phyloP scores from a whole-genome alignment of 2,888 invertebrate genomes.

The Spatulosminthurus flaviceps region DNA sequence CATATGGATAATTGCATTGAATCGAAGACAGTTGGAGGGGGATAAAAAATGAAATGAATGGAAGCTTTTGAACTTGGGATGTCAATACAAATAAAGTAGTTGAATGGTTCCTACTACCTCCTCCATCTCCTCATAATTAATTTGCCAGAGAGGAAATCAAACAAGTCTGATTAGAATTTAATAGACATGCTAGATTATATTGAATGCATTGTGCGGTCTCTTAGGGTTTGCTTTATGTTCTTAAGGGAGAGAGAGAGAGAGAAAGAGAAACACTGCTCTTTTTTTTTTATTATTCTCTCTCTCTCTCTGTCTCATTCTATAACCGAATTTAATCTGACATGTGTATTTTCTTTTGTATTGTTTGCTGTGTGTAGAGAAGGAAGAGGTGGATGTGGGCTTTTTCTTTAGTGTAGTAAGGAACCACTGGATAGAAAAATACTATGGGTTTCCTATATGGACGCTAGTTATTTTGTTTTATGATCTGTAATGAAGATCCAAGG shows the following conservation, averaged over 20 bases:
- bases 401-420: background rate
- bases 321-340: conserved; percentile 44
- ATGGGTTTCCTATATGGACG: conserved; percentile 11
- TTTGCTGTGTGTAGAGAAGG: background rate
- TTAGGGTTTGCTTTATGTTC: conserved; percentile 35
- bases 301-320: conserved; percentile 18
- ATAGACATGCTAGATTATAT: conserved; percentile 43
- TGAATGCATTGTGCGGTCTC: conserved; percentile 34
- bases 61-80: background rate
- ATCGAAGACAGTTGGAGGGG: background rate
- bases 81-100: background rate
- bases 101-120: conserved; percentile 15
- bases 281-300: conserved; percentile 22
- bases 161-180: conserved; percentile 47
- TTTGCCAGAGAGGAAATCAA: conserved; percentile 45
- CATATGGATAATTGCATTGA: too few relatives aligned
- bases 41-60: background rate
- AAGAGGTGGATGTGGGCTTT: too few relatives aligned
- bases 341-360: conserved; percentile 15
- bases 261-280: conserved; percentile 4
- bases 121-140: conserved; percentile 42
- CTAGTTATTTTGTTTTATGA: conserved; percentile 42
- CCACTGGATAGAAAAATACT: background rate
- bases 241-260: background rate
- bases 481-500: conserved; percentile 33